Evolutionary conservation across 2,797 vertebrate species (phyloP).

Genomic region (Basileuterus tristriatus): DNA sequence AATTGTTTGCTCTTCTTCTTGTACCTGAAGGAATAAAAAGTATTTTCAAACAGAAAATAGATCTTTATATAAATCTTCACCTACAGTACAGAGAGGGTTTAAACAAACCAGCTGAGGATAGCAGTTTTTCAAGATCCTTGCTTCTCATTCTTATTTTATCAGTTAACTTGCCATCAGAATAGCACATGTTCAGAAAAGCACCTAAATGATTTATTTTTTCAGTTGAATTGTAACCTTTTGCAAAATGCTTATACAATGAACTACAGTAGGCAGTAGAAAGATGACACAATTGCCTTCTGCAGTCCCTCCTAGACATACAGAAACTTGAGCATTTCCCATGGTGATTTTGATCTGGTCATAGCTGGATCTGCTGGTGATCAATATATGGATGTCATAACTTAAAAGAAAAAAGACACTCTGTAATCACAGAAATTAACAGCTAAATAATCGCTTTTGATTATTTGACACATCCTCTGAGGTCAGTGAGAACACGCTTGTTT

Average conservation of each 20-base stretch:
- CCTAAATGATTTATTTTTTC: neutral
- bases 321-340: neutral
- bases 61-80: neutral
- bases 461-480: neutral
- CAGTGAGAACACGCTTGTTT: neutral
- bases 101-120: neutral
- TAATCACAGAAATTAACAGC: neutral
- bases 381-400: neutral
- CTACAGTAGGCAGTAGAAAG: neutral
- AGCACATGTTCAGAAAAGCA: neutral
- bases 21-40: neutral
- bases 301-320: rapidly evolving
- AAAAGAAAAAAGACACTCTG: neutral
- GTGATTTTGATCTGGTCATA: neutral
- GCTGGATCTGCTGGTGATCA: neutral
- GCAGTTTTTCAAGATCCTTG: neutral
- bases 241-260: neutral
- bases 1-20: neutral
- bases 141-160: neutral
- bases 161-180: neutral
- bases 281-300: neutral
- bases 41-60: neutral
- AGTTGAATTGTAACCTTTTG: neutral
- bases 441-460: neutral
- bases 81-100: neutral